These are phyloP conservation scores for Emesis russula DNA, from an alignment of 2,888 invertebrate genomes.

Conservation along the genomic window DNA sequence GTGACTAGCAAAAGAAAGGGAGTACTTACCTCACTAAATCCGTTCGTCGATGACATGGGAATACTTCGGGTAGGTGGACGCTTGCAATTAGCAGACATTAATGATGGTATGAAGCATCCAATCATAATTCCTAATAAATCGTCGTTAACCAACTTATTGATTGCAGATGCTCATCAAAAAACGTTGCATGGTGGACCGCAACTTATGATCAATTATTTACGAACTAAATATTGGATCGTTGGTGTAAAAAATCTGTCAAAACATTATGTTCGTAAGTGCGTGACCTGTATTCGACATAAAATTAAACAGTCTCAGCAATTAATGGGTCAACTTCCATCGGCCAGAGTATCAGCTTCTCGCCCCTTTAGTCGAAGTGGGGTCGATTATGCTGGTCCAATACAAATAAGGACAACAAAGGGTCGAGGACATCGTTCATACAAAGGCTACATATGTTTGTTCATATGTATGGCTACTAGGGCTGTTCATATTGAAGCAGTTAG, in stretches of 20 bases:
- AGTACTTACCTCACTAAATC: conserved; percentile 3
- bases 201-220: conserved; percentile 67
- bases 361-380: conserved; percentile 71
- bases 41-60: conserved; percentile 35
- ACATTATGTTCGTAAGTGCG: conserved; percentile 59
- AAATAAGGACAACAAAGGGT: conserved; percentile 65
- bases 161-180: conserved; percentile 76
- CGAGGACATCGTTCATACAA: conserved; percentile 70
- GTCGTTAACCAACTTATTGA: conserved; percentile 55
- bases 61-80: conserved; percentile 51
- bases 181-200: conserved; percentile 84
- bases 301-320: conserved; percentile 42
- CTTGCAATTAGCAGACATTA: conserved; percentile 33
- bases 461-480: conserved; percentile 58
- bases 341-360: conserved; percentile 50
- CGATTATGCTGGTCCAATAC: conserved; percentile 76
- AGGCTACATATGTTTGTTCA: conserved; percentile 48
- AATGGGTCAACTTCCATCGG: conserved; percentile 78
- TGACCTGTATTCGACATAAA: conserved; percentile 55
- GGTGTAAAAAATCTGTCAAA: conserved; percentile 49
- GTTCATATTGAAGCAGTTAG: conserved; percentile 71
- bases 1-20: neutral
- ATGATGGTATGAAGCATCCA: conserved; percentile 39
- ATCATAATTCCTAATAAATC: conserved; percentile 42
- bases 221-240: conserved; percentile 71